Evolutionary conservation across 1,140 invertebrate genomes (phyloP).

Genomic region (Periplaneta americana): DNA sequence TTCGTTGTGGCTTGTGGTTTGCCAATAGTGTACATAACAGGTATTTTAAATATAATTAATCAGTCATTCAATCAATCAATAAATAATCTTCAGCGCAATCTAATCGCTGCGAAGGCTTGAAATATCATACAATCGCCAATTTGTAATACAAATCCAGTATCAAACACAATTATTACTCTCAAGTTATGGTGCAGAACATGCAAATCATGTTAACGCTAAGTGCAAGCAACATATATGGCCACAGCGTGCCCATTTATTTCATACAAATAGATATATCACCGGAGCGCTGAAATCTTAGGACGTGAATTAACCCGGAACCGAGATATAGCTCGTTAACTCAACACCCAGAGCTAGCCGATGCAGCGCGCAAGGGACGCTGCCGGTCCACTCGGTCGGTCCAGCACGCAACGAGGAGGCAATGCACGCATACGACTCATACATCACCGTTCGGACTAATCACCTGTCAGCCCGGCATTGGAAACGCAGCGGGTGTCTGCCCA

Average conservation of each 20-base stretch:
- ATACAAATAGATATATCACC: not conserved
- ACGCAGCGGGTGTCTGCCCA: conserved; percentile 3
- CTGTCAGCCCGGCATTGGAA: conserved; percentile 10
- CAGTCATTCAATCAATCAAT: no score
- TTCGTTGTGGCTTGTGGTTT: no score
- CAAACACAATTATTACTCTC: not conserved
- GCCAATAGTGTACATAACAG: no score
- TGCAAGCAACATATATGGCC: not conserved
- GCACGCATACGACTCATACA: conserved; percentile 6
- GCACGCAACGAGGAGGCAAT: not conserved
- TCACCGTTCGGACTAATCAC: conserved; percentile 10
- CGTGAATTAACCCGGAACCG: not conserved
- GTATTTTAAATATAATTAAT: no score
- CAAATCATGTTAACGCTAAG: not conserved
- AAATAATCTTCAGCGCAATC: no score
- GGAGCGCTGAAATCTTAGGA: not conserved
- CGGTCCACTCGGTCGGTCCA: not conserved
- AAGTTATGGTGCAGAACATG: no score
- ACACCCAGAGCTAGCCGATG: not conserved
- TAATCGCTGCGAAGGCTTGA: no score
- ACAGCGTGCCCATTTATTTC: not conserved
- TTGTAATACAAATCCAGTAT: not conserved
- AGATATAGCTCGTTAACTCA: not conserved
- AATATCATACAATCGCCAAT: no score
- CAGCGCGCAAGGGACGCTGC: not conserved